Conservation (phyloP, 2,113 vertebrate species). For the Crotophaga sulcirostris region DNA sequence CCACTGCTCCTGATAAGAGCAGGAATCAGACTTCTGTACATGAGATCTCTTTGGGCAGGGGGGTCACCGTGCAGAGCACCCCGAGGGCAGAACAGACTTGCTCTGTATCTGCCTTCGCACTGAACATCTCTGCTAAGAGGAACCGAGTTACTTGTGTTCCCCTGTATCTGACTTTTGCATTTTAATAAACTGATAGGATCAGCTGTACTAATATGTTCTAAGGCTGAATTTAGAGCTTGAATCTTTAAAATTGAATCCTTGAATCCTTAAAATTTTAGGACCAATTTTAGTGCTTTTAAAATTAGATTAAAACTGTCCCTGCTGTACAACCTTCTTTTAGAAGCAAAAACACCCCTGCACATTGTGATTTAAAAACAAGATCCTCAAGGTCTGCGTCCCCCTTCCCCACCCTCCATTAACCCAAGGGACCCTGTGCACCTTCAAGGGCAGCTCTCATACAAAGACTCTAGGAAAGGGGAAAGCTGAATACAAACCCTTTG, state of each 20-base stretch:
- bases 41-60: not conserved
- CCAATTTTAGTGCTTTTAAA: not conserved
- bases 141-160: not conserved
- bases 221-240: not conserved
- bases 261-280: not conserved
- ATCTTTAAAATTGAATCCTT: not conserved
- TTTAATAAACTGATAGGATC: not conserved
- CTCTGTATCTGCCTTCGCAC: not conserved
- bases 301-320: not conserved
- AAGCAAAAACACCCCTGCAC: accelerated
- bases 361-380: not conserved
- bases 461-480: not conserved
- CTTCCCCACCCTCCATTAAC: not conserved
- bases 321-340: not conserved
- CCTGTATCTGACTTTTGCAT: not conserved
- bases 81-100: not conserved
- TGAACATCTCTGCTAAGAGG: not conserved
- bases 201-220: not conserved
- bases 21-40: not conserved
- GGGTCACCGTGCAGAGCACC: not conserved
- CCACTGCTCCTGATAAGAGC: not conserved
- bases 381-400: too few species aligned
- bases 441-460: not conserved
- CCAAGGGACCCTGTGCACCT: accelerated
- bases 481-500: not conserved